Base-by-base conservation (phyloP, 2,797 vertebrate genomes). In the Siniperca undulata region DNA sequence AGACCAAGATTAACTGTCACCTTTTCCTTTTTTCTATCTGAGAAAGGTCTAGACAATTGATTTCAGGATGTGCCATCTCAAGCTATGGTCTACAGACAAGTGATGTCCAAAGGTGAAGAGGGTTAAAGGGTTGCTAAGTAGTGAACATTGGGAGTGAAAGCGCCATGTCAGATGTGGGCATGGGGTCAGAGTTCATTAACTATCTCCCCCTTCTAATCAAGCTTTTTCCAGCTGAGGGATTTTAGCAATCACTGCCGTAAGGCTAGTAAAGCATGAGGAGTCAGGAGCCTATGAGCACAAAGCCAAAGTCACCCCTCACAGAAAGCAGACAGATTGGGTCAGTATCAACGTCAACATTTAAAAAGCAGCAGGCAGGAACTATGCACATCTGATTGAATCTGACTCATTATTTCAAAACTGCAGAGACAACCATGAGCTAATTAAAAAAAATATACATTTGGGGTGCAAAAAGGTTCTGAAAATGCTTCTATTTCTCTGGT, bases 131-230 rank as follows among this genome's bases (percentile, higher is more conserved):
- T 38, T 70, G 60, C 34, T 14, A 59, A 72, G 34, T 42, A 50
- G 40, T 30, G 42, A 81, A 78, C 62, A 59, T 24, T 58, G 70
- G 10, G 55, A 87, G 42, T 76, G 70, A 88, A 64, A 20, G 50
- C 52, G 34, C 65, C 74, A 24, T 76, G 79, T 83, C 58, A 74
- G 70, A 78, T 60, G 69, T 77, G 59, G 74, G 86, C 50, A 73
- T 42, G 11, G 58, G 80, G 85, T 82, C 81, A 86, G 71, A 83
- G 86, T 86, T 90, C 87, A 87, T 50, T 78, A 86, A 80, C 65
- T 77, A 70, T 78, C 71, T 71, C 20, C 77, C 62, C 44, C 56
- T n/a, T 77, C 78, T 85, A 89, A 89, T 88, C 70, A 90, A 84
- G 60, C 46, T 78, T 88, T 86, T 92, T 91, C 82, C 68, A 1